Conservation (phyloP, 1,140 invertebrate genomes). For the Eufriesea mexicana region DNA sequence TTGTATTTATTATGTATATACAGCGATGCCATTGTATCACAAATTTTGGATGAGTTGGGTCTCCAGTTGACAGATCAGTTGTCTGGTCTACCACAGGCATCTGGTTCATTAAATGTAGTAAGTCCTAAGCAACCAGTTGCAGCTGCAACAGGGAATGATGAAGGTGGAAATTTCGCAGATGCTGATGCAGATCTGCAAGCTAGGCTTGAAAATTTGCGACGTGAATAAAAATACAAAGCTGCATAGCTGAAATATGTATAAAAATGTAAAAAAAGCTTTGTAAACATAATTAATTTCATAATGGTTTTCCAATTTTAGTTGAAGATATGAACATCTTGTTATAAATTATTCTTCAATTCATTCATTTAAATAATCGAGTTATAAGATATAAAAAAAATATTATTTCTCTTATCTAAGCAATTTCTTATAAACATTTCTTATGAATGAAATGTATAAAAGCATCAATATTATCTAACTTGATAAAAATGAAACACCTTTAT, state of each 20-base stretch:
- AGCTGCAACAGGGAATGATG: constrained; percentile 81
- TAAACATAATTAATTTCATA: constrained; percentile 16
- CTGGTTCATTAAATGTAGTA: constrained; percentile 77
- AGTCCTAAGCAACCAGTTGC: constrained; percentile 83
- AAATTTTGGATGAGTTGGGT: constrained; percentile 98
- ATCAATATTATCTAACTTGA: no score
- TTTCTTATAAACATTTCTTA: background rate
- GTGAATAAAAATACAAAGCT: constrained; percentile 86
- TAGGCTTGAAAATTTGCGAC: constrained; percentile 94
- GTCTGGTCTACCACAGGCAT: constrained; percentile 90
- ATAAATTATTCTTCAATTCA: background rate
- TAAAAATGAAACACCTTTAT: background rate
- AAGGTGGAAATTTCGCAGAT: constrained; percentile 87
- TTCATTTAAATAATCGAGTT: background rate
- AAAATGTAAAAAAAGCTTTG: constrained; percentile 34
- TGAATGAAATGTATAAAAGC: no score
- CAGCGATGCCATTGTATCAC: constrained; percentile 94
- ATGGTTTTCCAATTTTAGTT: background rate
- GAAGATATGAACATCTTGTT: background rate
- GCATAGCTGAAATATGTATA: constrained; percentile 14
- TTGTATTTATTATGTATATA: constrained; percentile 62
- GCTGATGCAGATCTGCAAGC: constrained; percentile 98
- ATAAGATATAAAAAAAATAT: background rate
- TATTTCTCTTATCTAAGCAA: background rate
- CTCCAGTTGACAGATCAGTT: constrained; percentile 95